Evolutionary conservation across 2,888 invertebrate species (phyloP), one percentile per base, ranked within the genome.

Genomic region (Drosophila anceps): DNA sequence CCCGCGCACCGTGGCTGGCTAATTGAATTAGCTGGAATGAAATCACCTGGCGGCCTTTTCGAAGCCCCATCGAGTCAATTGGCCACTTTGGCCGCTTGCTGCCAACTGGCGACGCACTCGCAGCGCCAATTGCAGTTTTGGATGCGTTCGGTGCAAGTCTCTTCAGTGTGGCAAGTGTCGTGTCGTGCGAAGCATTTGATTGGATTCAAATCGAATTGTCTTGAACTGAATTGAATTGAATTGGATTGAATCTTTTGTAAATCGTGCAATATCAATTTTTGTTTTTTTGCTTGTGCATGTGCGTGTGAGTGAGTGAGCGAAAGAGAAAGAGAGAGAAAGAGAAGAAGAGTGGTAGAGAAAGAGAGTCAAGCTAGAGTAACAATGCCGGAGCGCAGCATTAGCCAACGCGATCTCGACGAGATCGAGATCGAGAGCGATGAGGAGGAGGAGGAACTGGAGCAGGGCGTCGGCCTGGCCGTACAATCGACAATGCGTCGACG

Each of bases 391-490:
- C 82, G 84, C 0, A 84, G 85, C 61, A 79, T 81, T 20, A 82
- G 80, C 66, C 82, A 84, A 66, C 90, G 89, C 27, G 90, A 88
- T 62, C 59, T 84, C 18, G 90, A 88, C 41, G 92, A 90, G 69
- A 90, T 92, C 58, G 92, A 91, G 72, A 84, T 92, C 65, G 92
- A 92, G 69, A 91, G 90, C 72, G 92, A 92, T 41, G 93, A 92
- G 46, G 92, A 93, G 79, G 90, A 91, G 20, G 88, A 90, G 53
- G 91, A 91, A 46, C 76, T 91, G 43, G 88, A 90, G 51, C 91
- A 92, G 65, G 92, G 91, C 15, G 84, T 91, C 8, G 91, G 91
- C 27, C 58, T 83, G 31, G 83, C 82, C 0, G 90, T 91, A 0
- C 88, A 79, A 69, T 79, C 90, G 39, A 77, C 90, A 31, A 76